Conservation (phyloP, 2,888 invertebrate genomes). For the Polydrusus tereticollis region DNA sequence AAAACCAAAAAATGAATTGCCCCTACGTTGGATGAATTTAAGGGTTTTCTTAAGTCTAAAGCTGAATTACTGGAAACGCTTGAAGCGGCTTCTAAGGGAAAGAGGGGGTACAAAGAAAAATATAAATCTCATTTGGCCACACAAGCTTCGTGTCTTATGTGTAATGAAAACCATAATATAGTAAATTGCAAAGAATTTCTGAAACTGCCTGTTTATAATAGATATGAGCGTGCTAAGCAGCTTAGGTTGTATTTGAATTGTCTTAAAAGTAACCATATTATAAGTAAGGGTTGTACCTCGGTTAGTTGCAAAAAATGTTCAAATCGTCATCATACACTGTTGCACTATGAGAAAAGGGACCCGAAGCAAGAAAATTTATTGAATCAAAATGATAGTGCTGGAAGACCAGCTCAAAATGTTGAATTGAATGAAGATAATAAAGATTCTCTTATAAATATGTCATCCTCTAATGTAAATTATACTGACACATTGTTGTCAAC, state of each 20-base stretch:
- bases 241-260: too few relatives aligned
- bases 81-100: not conserved
- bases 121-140: not conserved
- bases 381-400: not conserved
- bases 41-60: constrained; percentile 13
- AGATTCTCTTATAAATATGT: too few relatives aligned
- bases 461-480: too few relatives aligned
- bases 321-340: too few relatives aligned
- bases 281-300: not conserved
- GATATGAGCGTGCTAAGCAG: not conserved
- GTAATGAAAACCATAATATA: constrained; percentile 3
- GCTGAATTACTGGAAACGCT: not conserved
- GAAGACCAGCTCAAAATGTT: too few relatives aligned
- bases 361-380: not conserved
- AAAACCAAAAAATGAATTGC: too few relatives aligned
- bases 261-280: not conserved
- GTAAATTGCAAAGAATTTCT: not conserved
- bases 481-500: too few relatives aligned
- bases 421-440: too few relatives aligned
- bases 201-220: not conserved
- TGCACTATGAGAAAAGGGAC: not conserved
- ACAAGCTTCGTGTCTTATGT: not conserved
- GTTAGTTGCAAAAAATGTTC: not conserved
- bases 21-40: constrained; percentile 6
- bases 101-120: not conserved